phyloP scores from a whole-genome alignment of 2,888 invertebrate genomes.

The Axea sp. region DNA sequence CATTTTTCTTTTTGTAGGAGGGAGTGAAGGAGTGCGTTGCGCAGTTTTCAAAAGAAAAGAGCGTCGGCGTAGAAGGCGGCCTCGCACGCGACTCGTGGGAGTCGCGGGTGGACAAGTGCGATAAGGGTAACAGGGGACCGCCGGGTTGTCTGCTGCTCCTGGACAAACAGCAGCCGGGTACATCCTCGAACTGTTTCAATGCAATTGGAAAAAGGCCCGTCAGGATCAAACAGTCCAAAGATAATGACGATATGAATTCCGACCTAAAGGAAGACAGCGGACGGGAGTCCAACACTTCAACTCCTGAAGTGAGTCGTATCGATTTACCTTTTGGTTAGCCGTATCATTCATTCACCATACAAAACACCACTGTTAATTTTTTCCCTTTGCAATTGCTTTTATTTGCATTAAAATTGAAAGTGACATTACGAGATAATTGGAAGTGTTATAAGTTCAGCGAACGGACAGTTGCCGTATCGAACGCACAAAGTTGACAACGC shows the following conservation, averaged over 20 bases:
- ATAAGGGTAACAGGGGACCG: constrained; percentile 40
- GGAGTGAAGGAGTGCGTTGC: constrained; percentile 37
- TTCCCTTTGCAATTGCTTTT: too few relatives aligned
- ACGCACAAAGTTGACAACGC: too few relatives aligned
- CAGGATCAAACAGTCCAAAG: constrained; percentile 60
- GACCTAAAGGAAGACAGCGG: constrained; percentile 75
- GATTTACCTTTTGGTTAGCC: constrained; percentile 1
- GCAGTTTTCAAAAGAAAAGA: constrained; percentile 57
- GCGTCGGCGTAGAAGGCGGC: constrained; percentile 69
- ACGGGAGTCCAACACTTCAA: constrained; percentile 69
- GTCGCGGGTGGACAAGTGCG: constrained; percentile 56
- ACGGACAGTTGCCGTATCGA: too few relatives aligned
- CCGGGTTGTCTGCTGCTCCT: constrained; percentile 32
- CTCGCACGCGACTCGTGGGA: constrained; percentile 62
- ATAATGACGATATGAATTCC: constrained; percentile 76
- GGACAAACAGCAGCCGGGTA: constrained; percentile 42
- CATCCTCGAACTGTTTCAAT: constrained; percentile 44
- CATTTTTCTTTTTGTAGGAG: constrained; percentile 44
- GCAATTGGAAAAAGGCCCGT: constrained; percentile 27
- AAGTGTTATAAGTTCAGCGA: too few relatives aligned
- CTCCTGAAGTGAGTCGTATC: constrained; percentile 72
- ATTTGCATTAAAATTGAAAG: too few relatives aligned
- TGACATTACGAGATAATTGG: too few relatives aligned
- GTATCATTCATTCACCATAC: neutral
- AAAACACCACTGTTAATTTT: too few relatives aligned